Conservation (phyloP, 2,888 invertebrate species). For the Strigamia maritima region DNA sequence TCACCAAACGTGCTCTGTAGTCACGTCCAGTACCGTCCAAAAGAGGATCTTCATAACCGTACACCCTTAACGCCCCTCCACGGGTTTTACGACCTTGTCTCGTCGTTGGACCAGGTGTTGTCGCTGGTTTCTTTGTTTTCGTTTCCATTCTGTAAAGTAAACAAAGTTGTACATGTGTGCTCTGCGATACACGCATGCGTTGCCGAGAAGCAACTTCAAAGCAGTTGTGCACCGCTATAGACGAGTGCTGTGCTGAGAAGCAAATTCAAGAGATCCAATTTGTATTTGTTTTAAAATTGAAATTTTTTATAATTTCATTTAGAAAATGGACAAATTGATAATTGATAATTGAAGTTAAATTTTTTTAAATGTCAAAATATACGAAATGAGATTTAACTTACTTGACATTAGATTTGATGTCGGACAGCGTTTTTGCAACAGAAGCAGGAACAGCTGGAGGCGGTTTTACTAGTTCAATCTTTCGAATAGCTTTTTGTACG, state of each 20-base stretch:
- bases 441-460: neutral
- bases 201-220: neutral
- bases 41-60: slow-evolving; percentile 35
- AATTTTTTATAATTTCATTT: too few species aligned
- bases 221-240: neutral
- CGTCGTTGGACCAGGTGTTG: slow-evolving; percentile 28
- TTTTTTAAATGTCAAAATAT: too few species aligned
- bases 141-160: slow-evolving; percentile 22
- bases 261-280: neutral
- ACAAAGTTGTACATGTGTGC: neutral
- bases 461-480: neutral
- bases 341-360: too few species aligned
- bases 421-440: neutral
- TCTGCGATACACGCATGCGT: neutral
- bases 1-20: slow-evolving; percentile 62
- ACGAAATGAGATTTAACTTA: neutral
- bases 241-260: too few species aligned
- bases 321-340: too few species aligned
- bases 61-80: neutral
- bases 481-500: neutral
- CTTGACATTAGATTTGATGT: neutral
- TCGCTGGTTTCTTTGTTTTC: slow-evolving; percentile 9
- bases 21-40: neutral
- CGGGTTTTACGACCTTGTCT: slow-evolving; percentile 33
- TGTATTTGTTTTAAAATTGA: neutral